Evolutionary conservation across 2,797 vertebrate genomes (phyloP), one percentile per base, ranked within the genome.

Genomic region (Ptychobarbus kaznakovi): DNA sequence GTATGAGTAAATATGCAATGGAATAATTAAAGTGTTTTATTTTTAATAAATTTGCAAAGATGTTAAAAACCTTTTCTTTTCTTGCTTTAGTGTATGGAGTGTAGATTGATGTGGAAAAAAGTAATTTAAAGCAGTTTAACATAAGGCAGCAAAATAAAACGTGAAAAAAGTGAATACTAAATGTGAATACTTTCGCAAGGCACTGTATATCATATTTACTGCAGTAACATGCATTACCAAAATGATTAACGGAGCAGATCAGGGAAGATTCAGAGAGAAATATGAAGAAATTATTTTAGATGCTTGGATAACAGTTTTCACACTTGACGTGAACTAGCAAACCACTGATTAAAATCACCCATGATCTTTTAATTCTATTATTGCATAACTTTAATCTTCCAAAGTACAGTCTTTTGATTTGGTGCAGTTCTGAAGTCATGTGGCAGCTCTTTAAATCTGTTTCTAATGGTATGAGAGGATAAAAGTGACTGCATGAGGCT

Each of bases 311-410:
- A 44, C 56, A 15, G 1, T 13, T 81, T 69, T 73, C 16, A 58
- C 3, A 6, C 10, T 46, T 35, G 11, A 2, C 56, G 2, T 46
- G 6, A n/a, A 61, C 11, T 44, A 73, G 53, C 3, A 73, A 73
- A 73, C 38, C 12, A 46, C 8, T 73, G 65, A 40, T 32, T 38
- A 40, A 40, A 56, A 56, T 56, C 15, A 56, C 66, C 40, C 3
- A 73, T 74, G 40, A 58, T 44, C 25, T 46, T 73, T 40, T 32
- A 72, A 82, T 56, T 56, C 16, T 53, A 25, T 65, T 25, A 74
- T 25, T 69, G 53, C 11, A 46, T 16, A 63, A 40, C 18, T 44
- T 73, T 63, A 73, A 61, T 61, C 80, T 72, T 42, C 51, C 5
- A 13, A 58, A 42, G 6, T 53, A 53, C 13, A 11, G 56, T 66